These are phyloP conservation scores for Amphimedon queenslandica DNA, from an alignment of 37 sponge, comb jelly and placozoan genomes.

Conservation along the genomic window DNA sequence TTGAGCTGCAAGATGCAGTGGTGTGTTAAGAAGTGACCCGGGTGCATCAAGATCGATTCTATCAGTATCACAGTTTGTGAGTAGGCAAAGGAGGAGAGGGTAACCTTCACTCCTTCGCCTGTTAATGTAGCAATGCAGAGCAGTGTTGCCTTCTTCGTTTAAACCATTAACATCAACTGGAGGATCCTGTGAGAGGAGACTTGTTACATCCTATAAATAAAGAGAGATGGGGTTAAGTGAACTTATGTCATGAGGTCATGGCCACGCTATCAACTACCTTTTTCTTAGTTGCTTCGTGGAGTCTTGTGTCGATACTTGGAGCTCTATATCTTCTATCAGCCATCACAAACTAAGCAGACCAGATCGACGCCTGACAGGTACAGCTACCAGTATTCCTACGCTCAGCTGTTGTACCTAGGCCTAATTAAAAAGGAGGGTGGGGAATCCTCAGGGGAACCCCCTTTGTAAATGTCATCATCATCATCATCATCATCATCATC, in stretches of 20 bases:
- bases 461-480: too few species aligned
- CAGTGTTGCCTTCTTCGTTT: neutral
- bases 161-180: neutral
- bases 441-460: too few species aligned
- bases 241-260: neutral
- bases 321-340: too few species aligned
- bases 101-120: neutral
- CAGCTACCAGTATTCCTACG: too few species aligned
- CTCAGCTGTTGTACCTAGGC: too few species aligned
- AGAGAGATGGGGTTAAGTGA: neutral
- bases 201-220: neutral
- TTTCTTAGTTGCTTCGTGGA: neutral
- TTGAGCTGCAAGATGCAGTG: slow-evolving; percentile 22
- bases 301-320: neutral
- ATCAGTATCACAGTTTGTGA: neutral
- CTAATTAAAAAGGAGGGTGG: too few species aligned
- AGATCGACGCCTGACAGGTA: too few species aligned
- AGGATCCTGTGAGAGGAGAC: neutral
- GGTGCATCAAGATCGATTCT: neutral
- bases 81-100: neutral
- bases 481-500: too few species aligned
- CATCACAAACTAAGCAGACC: too few species aligned
- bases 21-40: neutral
- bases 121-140: neutral
- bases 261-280: too few species aligned